Evolutionary conservation across 2,797 vertebrate species (phyloP).

Genomic region (Diplodus sargus): DNA sequence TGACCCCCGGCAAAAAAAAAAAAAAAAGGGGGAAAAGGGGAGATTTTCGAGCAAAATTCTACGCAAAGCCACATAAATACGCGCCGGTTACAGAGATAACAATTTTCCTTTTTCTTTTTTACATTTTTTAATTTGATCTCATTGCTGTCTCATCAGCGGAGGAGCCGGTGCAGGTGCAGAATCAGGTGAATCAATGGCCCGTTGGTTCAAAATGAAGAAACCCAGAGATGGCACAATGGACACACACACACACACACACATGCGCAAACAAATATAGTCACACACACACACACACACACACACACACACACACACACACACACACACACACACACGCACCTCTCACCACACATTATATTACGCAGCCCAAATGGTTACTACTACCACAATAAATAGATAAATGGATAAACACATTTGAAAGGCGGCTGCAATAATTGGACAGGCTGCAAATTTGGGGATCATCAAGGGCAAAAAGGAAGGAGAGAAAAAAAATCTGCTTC

Average conservation of each 20-base stretch:
- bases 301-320: background rate
- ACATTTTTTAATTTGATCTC: background rate
- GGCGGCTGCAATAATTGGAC: background rate
- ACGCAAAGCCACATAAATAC: background rate
- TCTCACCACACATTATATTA: background rate
- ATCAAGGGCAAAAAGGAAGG: background rate
- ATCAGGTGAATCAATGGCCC: constrained; percentile 59
- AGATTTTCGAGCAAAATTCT: constrained; percentile 5
- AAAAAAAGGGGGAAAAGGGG: constrained; percentile 4
- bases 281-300: background rate
- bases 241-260: constrained; percentile 13
- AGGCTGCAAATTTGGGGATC: constrained; percentile 15
- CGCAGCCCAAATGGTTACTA: constrained; percentile 18
- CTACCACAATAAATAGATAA: background rate
- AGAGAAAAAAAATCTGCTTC: background rate
- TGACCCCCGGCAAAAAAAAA: constrained; percentile 39
- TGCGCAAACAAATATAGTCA: background rate
- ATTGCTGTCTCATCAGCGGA: constrained; percentile 5
- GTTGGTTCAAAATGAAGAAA: constrained; percentile 35
- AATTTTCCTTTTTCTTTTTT: background rate
- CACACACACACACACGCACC: background rate
- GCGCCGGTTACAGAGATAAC: background rate
- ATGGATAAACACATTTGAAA: constrained; percentile 16
- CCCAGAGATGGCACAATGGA: constrained; percentile 1
- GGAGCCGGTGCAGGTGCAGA: constrained; percentile 53